Evolutionary conservation across 1,140 invertebrate genomes (phyloP), one percentile per base, ranked within the genome.

Genomic region (Drosophila carrolli): DNA sequence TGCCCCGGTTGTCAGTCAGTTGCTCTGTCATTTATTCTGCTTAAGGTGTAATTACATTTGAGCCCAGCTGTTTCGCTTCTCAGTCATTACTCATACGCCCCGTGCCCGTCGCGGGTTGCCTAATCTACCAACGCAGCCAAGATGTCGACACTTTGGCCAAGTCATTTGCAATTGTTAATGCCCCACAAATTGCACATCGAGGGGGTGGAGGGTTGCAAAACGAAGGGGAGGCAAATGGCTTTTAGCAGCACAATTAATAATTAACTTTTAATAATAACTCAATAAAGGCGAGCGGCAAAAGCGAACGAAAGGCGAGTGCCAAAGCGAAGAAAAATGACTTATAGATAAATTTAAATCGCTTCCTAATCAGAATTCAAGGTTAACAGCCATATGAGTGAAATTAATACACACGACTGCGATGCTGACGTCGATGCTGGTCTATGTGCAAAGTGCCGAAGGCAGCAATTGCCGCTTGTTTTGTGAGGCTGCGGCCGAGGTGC

Each of bases 321-420:
- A 16, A 32, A 44, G 75, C 54, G 32, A 65, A 75, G 54, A 67
- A 70, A 78, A 88, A 78, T 83, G 79, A 77, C 62, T 80, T 81
- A 58, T 83, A 78, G 84, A 84, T 84, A 88, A 60, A 84, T 84
- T 81, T 72, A 81, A 89, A 88, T 89, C 81, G 84, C 84, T 89
- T 89, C 84, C 84, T 89, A 89, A 89, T 84, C 84, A 84, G 81
- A 84, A 89, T 89, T 89, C 84, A 89, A 89, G 84, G 84, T 74
- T 74, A 58, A 55, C 63, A 67, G 75, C 83, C 84, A 83, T 89
- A 83, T 86, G 84, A 88, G 85, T 84, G 85, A 89, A 89, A 89
- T 89, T 60, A 80, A 83, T 89, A 81, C 51, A 66, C 51, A 48
- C 40, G 48, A 48, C 54, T 37, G 6, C 50, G 60, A 61, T 19